Evolutionary conservation across 2,113 vertebrate species (phyloP).

Genomic region (Galbula dea): DNA sequence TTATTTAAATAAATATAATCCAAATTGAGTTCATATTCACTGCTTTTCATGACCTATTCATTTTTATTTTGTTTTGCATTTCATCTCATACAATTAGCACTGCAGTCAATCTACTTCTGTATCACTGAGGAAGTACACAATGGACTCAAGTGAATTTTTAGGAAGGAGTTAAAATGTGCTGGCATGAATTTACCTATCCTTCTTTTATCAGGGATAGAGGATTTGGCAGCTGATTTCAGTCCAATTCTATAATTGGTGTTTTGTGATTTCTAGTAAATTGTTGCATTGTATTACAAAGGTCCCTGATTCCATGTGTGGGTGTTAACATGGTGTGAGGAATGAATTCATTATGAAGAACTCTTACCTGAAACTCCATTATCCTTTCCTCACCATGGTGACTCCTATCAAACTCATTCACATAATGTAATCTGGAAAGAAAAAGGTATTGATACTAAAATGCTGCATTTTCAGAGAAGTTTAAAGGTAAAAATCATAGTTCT

Average conservation of each 20-base stretch:
- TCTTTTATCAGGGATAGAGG: slow-evolving; percentile 7
- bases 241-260: slow-evolving; percentile 66
- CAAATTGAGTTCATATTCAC: neutral
- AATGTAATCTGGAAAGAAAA: slow-evolving; percentile 47
- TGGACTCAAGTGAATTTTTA: neutral
- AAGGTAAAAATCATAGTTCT: slow-evolving; percentile 29
- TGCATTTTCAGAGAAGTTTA: slow-evolving; percentile 43
- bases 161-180: slow-evolving; percentile 33
- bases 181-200: slow-evolving; percentile 20
- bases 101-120: neutral
- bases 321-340: slow-evolving; percentile 48
- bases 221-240: slow-evolving; percentile 52
- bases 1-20: slow-evolving; percentile 21
- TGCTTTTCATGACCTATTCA: neutral
- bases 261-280: slow-evolving; percentile 61
- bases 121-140: neutral
- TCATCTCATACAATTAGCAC: neutral
- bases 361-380: slow-evolving; percentile 58
- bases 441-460: neutral
- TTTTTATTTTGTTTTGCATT: neutral
- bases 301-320: slow-evolving; percentile 55
- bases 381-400: slow-evolving; percentile 49
- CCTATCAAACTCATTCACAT: slow-evolving; percentile 24
- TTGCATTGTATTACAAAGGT: slow-evolving; percentile 60
- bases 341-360: slow-evolving; percentile 57